Evolutionary conservation across 2,888 invertebrate genomes (phyloP).

Genomic region (Frankliniella intonsa): DNA sequence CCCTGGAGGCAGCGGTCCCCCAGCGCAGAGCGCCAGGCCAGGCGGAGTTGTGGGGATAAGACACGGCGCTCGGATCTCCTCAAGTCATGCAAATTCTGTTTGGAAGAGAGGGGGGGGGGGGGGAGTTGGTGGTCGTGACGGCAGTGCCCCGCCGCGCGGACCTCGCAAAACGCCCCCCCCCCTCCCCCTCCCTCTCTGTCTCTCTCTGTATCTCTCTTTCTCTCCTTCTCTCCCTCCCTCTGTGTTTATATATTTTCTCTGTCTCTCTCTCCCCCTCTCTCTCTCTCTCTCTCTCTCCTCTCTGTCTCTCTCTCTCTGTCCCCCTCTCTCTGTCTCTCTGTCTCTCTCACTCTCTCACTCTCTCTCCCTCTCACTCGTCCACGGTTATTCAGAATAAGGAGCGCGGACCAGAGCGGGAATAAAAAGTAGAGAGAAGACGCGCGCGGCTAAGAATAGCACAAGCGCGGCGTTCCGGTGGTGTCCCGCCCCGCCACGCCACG

Average conservation of each 20-base stretch:
- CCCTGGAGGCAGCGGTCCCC: too few relatives aligned
- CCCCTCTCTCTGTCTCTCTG: background rate
- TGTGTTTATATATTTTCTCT: background rate
- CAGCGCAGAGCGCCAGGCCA: too few relatives aligned
- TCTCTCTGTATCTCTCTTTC: too few relatives aligned
- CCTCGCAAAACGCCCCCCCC: background rate
- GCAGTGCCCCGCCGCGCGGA: background rate
- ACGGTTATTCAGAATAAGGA: too few relatives aligned
- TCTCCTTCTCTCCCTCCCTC: background rate
- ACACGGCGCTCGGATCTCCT: background rate
- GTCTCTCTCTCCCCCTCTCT: background rate
- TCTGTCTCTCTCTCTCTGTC: too few relatives aligned
- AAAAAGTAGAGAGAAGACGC: too few relatives aligned
- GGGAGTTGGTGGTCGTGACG: background rate
- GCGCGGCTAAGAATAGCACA: too few relatives aligned
- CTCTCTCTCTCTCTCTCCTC: too few relatives aligned
- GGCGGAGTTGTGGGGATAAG: too few relatives aligned
- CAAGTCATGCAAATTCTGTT: constrained; percentile 6
- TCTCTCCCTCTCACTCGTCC: background rate
- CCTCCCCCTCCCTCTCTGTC: background rate
- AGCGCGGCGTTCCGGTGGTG: too few relatives aligned
- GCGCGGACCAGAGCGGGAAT: too few relatives aligned
- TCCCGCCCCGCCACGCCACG: too few relatives aligned
- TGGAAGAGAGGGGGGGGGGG: background rate
- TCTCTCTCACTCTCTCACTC: background rate